Evolutionary conservation across 2,113 vertebrate species (phyloP), one percentile per base, ranked within the genome.

Genomic region (Zapus hudsonius): DNA sequence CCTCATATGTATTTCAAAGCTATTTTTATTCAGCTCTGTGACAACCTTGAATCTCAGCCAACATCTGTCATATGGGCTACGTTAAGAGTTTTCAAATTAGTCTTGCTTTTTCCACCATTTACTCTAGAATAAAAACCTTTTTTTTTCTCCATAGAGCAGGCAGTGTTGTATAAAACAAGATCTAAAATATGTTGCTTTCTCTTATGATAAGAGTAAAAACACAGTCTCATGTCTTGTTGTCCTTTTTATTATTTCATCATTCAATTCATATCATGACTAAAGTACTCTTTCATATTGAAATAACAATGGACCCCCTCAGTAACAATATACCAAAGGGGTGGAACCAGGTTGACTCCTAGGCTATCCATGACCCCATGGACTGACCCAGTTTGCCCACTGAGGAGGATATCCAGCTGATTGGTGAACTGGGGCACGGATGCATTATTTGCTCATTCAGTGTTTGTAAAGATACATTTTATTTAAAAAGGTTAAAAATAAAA

Each of bases 11-110:
- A 94, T 84, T 69, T 87, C 79, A 89, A 74, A 91, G 40, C 61
- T 87, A 31, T 69, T 87, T 81, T 29, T 73, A 22, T 90, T 25
- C 2, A 88, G 75, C 25, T 89, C 44, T 55, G 52, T 92, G 69
- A 92, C 63, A 89, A 88, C 23, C 42, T 61, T 44, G 55, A 59
- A 29, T 66, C 44, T 72, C 84, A 90, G 42, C 74, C 87, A 92
- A 85, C 87, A 92, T 92, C 82, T 90, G 72, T 80, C 66, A 92
- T 63, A 57, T 59, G 38, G 72, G 81, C 92, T 95, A 92, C 38
- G 40, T 20, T 82, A 89, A 72, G 55, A 70, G 22, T 70, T 84
- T 76, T 87, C 83, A 92, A 80, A 66, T 52, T 81, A 42, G 23
- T 90, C 67, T 75, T 84, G 84, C 22, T 7, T 66, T 89, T 57